phyloP scores from a whole-genome alignment of 2,888 invertebrate genomes.

The Sepiola atlantica region DNA sequence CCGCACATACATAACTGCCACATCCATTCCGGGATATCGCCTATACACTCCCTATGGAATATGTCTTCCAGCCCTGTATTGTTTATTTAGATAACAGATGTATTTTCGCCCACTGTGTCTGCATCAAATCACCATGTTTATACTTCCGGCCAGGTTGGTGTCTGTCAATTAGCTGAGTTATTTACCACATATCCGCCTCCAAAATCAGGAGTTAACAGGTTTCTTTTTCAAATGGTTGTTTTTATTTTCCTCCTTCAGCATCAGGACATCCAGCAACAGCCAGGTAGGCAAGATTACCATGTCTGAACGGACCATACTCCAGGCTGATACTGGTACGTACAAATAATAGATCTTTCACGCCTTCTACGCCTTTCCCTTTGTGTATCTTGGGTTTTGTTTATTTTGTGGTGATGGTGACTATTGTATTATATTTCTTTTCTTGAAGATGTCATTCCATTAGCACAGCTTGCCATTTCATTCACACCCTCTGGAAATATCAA shows the following conservation, averaged over 20 bases:
- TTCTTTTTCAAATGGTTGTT: background rate
- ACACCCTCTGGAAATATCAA: background rate
- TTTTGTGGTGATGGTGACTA: background rate
- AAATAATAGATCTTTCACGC: background rate
- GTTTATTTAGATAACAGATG: no score
- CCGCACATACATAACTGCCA: no score
- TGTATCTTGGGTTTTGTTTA: background rate
- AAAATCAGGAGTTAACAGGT: no score
- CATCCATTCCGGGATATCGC: no score
- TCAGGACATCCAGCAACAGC: constrained; percentile 93
- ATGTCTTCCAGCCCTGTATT: no score
- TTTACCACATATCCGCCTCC: no score
- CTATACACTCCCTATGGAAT: no score
- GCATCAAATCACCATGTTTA: no score
- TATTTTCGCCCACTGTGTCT: no score
- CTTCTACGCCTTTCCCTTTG: background rate
- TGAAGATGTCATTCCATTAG: background rate
- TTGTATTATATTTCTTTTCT: background rate
- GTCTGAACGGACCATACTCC: constrained; percentile 73
- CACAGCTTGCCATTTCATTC: background rate
- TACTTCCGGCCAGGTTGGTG: no score
- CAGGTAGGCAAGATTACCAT: constrained; percentile 88
- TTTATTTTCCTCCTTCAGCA: constrained; percentile 75
- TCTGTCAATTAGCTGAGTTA: no score
- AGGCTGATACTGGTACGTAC: constrained; percentile 66